A percentile compares a stretch with the other conserved stretches of the same genome.
Conservation (phyloP, 1,140 invertebrate species). For the Scaptomyza montana region DNA sequence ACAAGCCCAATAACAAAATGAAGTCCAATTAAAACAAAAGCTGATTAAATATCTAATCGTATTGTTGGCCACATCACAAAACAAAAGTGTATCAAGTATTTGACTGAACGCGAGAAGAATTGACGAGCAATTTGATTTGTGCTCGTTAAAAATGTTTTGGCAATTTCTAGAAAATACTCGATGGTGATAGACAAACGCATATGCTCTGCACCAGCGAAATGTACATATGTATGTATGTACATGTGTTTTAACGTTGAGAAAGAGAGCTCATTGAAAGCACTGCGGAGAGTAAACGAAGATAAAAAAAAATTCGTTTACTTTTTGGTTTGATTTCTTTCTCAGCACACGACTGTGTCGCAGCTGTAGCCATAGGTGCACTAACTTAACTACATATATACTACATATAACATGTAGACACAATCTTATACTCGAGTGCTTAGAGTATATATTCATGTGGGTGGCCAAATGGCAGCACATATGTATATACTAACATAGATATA, state of each 20-base stretch:
- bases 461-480: slow-evolving; percentile 39
- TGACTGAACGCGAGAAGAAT: slow-evolving; percentile 25
- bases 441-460: slow-evolving; percentile 42
- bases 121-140: slow-evolving; percentile 29
- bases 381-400: slow-evolving; percentile 19
- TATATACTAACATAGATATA: slow-evolving; percentile 15
- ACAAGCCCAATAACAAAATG: slow-evolving; percentile 25
- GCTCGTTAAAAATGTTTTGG: slow-evolving; percentile 53
- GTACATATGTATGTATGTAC: not conserved
- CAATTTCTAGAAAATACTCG: slow-evolving; percentile 70
- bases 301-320: slow-evolving; percentile 1
- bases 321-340: slow-evolving; percentile 10
- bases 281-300: not conserved
- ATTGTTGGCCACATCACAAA: slow-evolving; percentile 27
- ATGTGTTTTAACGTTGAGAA: not conserved
- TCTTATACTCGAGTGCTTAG: slow-evolving; percentile 16
- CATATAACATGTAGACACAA: slow-evolving; percentile 9
- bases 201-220: slow-evolving; percentile 19
- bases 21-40: slow-evolving; percentile 23
- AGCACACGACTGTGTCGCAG: slow-evolving; percentile 25
- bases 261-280: slow-evolving; percentile 15
- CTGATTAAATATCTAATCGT: slow-evolving; percentile 63
- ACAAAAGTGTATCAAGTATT: slow-evolving; percentile 56
- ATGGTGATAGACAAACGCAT: slow-evolving; percentile 47
- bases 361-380: slow-evolving; percentile 31